Conservation (phyloP, 1,140 invertebrate species). For the Euwallacea fornicatus region DNA sequence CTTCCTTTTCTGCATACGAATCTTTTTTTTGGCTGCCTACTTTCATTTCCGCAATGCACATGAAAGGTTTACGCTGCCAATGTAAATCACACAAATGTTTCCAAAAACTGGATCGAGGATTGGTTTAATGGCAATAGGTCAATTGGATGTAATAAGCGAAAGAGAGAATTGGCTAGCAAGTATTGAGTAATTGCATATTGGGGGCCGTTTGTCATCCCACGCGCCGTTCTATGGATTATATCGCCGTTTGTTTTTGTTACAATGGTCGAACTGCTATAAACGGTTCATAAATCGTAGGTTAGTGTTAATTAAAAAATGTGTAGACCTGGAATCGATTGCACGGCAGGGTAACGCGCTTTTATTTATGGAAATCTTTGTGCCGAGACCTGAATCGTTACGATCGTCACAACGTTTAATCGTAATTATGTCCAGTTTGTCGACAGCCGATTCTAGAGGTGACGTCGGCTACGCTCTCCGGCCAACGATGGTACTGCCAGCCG, state of each 20-base stretch:
- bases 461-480: no score
- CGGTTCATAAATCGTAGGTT: slow-evolving; percentile 23
- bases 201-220: slow-evolving; percentile 43
- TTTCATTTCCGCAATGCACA: no score
- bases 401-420: no score
- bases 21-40: no score
- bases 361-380: not conserved
- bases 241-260: slow-evolving; percentile 28
- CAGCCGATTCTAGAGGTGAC: no score
- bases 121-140: slow-evolving; percentile 38
- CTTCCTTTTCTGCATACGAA: no score
- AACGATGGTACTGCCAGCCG: no score
- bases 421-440: no score
- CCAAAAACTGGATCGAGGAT: not conserved
- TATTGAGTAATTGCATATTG: slow-evolving; percentile 47
- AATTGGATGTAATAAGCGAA: slow-evolving; percentile 44
- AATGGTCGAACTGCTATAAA: slow-evolving; percentile 21
- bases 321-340: slow-evolving; percentile 10
- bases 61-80: no score
- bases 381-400: no score
- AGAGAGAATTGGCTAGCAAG: slow-evolving; percentile 39
- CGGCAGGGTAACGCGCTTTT: not conserved
- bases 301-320: slow-evolving; percentile 28
- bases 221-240: slow-evolving; percentile 33
- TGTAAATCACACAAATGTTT: no score